Base-by-base conservation (phyloP, 2,888 invertebrate species). In the Drosophila kuntzei region DNA sequence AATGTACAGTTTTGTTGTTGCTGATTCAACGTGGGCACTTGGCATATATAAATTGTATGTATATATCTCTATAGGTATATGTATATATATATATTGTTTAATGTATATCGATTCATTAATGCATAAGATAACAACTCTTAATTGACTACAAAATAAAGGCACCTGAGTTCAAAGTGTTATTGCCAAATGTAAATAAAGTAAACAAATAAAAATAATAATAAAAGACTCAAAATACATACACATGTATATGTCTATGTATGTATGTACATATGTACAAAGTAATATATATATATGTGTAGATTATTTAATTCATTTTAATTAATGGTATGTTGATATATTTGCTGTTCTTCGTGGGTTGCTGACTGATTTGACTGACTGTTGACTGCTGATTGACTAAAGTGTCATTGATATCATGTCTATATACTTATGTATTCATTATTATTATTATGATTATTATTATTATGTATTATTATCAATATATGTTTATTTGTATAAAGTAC, bases 131-230 rank as follows among this genome's bases (percentile, higher is more conserved):
- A 90, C 89, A 90, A 86, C 83, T 62, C 87, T 90, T 90, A 90
- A 86, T 75, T 89, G 90, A 90, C 91, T 91, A 90, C 75, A 71
- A 89, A 89, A 81, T 81, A 82, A 90, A 90, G 90, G 90, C 90
- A 90, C 90, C 90, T 90, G 90, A 90, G 90, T 90, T 90, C 83
- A 86, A 86, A 81, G 73, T 83, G 83, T 87, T 85, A 71, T 80
- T 85, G 81, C 81, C 81, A 81, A 62, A 57, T 29, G 61, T 80
- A 80, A 66, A 69, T 75, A 71, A 79, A 55, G 61, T 71, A 71
- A 75, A 55, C 34, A 66, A 57, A 67, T 46, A 27, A 22, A 76
- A 69, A 65, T 50, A 51, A 59, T 41, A 32, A 20, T 44, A 44
- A 53, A 34, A 25, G 25, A 58, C 37, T 39, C 27, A 29, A 18